Percentiles rank a stretch among this genome's conserved stretches.
Conservation (phyloP, 2,888 invertebrate genomes). For the Drosophila leonis region DNA sequence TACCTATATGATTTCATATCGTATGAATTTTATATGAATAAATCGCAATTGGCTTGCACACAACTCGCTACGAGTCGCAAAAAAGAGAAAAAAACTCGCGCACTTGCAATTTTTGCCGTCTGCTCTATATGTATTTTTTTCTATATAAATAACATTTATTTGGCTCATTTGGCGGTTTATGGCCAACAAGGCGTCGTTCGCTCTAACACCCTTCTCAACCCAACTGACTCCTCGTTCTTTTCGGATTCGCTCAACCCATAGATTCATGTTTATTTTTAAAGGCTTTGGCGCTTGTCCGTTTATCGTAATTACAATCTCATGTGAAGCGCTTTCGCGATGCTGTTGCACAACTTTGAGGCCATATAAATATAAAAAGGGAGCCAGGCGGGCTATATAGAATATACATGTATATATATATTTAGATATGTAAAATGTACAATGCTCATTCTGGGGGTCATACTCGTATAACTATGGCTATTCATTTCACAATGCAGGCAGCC, state of each 20-base stretch:
- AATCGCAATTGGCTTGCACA: constrained; percentile 80
- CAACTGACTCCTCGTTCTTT: neutral
- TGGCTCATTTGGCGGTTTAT: constrained; percentile 82
- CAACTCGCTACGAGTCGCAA: constrained; percentile 45
- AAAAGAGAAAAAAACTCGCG: constrained; percentile 32
- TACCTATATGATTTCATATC: constrained; percentile 81
- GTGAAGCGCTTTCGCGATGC: constrained; percentile 78
- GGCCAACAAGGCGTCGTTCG: constrained; percentile 62
- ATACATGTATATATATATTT: constrained; percentile 14
- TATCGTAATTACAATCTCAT: constrained; percentile 82
- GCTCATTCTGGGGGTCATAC: constrained; percentile 30
- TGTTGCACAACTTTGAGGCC: constrained; percentile 76
- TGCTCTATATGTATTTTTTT: constrained; percentile 22
- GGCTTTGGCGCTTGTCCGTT: constrained; percentile 64
- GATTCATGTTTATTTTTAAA: constrained; percentile 62
- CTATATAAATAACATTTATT: constrained; percentile 81
- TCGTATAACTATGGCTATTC: constrained; percentile 55
- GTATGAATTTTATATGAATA: constrained; percentile 79
- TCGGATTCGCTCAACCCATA: constrained; percentile 20
- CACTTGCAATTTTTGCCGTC: constrained; percentile 63
- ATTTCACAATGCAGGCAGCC: constrained; percentile 71
- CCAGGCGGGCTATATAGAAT: neutral
- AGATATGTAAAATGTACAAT: constrained; percentile 26
- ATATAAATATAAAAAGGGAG: constrained; percentile 57
- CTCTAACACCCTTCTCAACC: neutral